A percentile compares a stretch with the other conserved stretches of the same genome.
Conservation (phyloP, 2,888 invertebrate species). For the Caradrina kadenii region DNA sequence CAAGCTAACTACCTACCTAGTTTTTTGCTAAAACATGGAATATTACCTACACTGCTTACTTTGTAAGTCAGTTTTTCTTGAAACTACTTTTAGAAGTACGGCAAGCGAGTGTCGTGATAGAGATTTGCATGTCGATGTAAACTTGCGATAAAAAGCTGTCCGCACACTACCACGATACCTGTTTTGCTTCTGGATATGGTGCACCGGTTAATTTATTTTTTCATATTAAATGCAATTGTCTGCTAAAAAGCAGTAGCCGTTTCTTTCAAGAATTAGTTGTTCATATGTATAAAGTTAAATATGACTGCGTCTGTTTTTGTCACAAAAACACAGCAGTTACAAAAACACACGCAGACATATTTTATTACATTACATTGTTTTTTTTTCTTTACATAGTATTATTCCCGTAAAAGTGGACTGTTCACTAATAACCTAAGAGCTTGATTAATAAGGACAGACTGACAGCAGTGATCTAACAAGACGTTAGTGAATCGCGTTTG, state of each 20-base stretch:
- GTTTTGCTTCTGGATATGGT: conserved; percentile 62
- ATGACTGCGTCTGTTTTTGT: conserved; percentile 47
- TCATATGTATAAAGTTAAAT: conserved; percentile 24
- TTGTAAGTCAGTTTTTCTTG: conserved; percentile 68
- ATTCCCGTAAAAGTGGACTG: conserved; percentile 29
- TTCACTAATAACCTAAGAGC: conserved; percentile 34
- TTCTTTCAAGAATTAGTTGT: conserved; percentile 58
- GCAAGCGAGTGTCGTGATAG: conserved; percentile 71
- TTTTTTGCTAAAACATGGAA: conserved; percentile 63
- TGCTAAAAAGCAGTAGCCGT: conserved; percentile 53
- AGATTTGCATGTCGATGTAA: conserved; percentile 78
- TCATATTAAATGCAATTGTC: conserved; percentile 21
- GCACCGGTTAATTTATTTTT: conserved; percentile 39
- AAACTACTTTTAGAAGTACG: conserved; percentile 70
- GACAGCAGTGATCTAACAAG: conserved; percentile 62
- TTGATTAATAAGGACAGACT: conserved; percentile 63
- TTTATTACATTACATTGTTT: no score
- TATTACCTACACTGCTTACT: conserved; percentile 62
- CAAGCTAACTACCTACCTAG: conserved; percentile 57
- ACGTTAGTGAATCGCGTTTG: conserved; percentile 64
- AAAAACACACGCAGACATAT: no score
- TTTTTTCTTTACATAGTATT: conserved; percentile 2
- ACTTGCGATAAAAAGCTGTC: conserved; percentile 69
- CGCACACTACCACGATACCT: conserved; percentile 61
- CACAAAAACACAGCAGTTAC: conserved; percentile 25